phyloP scores from a whole-genome alignment of 2,113 vertebrate species.

The Xiphophorus maculatus region DNA sequence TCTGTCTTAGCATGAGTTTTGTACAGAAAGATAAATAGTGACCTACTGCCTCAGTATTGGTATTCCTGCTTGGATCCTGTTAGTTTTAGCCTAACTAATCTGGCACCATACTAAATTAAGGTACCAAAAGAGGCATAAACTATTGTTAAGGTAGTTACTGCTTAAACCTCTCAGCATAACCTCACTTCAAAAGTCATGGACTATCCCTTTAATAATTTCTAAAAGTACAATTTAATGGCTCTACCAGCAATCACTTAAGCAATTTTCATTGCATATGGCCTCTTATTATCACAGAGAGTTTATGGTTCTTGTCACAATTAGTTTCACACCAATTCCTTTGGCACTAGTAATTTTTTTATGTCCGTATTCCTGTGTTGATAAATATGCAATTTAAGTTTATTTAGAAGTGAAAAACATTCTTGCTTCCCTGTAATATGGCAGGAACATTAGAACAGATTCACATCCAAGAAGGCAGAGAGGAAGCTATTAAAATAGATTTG shows the following conservation, averaged over 20 bases:
- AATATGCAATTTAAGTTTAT: constrained; percentile 12
- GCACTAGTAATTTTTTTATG: constrained; percentile 14
- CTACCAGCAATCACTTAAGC: constrained; percentile 7
- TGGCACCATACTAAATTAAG: too few species aligned
- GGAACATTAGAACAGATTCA: constrained; percentile 3
- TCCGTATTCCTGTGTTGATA: background rate
- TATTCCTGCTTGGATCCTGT: too few species aligned
- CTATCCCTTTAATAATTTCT: too few species aligned
- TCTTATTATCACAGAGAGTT: constrained; percentile 14
- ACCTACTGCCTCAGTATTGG: too few species aligned
- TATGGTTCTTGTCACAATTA: background rate
- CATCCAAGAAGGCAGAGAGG: background rate
- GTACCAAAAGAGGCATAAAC: too few species aligned
- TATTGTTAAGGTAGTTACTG: too few species aligned
- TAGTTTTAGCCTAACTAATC: too few species aligned
- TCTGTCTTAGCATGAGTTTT: too few species aligned
- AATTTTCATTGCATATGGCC: constrained; percentile 35
- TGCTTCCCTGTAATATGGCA: constrained; percentile 7
- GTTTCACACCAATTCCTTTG: constrained; percentile 1
- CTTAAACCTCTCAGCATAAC: too few species aligned
- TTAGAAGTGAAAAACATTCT: constrained; percentile 1
- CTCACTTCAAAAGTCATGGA: too few species aligned
- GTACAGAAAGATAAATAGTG: too few species aligned
- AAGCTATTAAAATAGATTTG: constrained; percentile 14
- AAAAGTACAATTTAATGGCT: background rate